Percentiles rank a stretch among this genome's conserved stretches.
Conservation (phyloP, 2,113 vertebrate genomes). For the Peromyscus leucopus region DNA sequence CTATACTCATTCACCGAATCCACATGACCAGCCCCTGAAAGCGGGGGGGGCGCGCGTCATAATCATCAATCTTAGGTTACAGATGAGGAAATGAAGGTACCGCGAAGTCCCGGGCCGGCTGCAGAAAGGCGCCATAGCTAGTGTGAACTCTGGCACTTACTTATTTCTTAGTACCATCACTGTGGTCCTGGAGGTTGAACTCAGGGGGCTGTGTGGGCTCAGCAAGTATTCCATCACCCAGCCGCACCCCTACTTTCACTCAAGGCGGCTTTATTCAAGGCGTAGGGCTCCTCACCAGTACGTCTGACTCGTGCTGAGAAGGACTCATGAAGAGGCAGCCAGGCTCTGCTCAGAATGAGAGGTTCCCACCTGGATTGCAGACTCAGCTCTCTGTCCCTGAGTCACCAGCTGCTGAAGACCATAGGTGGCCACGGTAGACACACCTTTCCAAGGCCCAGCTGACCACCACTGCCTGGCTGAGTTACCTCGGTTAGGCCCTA, state of each 20-base stretch:
- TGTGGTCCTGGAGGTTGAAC: background rate
- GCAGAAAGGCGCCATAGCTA: background rate
- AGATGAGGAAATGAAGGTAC: background rate
- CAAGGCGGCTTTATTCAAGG: background rate
- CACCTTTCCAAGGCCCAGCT: background rate
- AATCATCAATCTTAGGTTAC: background rate
- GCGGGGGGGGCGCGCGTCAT: too few relatives aligned
- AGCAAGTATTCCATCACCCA: background rate
- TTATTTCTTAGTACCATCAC: background rate
- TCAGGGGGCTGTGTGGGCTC: too few relatives aligned
- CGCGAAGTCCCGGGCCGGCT: accelerated
- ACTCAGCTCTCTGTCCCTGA: background rate
- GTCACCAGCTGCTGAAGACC: background rate
- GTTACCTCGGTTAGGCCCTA: background rate
- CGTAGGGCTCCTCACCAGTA: accelerated
- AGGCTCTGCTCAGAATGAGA: accelerated
- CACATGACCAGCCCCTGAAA: background rate
- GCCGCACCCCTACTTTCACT: background rate
- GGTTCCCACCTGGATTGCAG: background rate
- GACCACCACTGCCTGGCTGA: background rate
- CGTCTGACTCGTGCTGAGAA: accelerated
- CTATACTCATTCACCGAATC: background rate
- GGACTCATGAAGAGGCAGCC: background rate
- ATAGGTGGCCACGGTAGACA: background rate
- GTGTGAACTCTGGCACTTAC: background rate